A percentile compares a stretch with the other conserved stretches of the same genome.
Conservation (phyloP, 2,113 vertebrate species). For the Camelus bactrianus region DNA sequence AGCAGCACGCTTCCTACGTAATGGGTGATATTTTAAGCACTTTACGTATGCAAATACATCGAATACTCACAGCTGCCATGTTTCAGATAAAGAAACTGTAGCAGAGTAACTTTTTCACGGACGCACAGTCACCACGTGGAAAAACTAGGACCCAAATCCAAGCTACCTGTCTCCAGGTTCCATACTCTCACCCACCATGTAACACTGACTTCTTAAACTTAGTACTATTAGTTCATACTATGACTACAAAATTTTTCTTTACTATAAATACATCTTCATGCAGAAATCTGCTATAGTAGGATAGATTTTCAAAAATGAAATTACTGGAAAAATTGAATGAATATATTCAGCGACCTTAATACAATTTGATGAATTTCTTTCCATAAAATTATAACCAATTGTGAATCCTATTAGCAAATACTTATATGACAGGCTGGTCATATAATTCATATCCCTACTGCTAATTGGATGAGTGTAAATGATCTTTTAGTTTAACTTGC, state of each 20-base stretch:
- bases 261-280: not conserved
- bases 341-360: not conserved
- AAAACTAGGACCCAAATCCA: not conserved
- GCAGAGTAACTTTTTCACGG: not conserved
- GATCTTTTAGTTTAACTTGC: not conserved
- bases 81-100: not conserved
- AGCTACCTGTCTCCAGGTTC: not conserved
- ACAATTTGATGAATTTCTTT: not conserved
- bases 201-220: not conserved
- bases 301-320: not conserved
- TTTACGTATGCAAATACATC: not conserved
- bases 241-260: not conserved
- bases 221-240: not conserved
- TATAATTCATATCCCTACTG: not conserved
- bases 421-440: not conserved
- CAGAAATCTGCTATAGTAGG: not conserved
- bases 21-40: not conserved
- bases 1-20: not conserved
- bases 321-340: not conserved
- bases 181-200: not conserved
- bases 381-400: not conserved
- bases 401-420: not conserved
- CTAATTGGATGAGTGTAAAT: not conserved
- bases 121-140: not conserved
- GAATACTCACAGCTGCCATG: not conserved